phyloP scores from a whole-genome alignment of 2,113 vertebrate species.

The Lontra canadensis region DNA sequence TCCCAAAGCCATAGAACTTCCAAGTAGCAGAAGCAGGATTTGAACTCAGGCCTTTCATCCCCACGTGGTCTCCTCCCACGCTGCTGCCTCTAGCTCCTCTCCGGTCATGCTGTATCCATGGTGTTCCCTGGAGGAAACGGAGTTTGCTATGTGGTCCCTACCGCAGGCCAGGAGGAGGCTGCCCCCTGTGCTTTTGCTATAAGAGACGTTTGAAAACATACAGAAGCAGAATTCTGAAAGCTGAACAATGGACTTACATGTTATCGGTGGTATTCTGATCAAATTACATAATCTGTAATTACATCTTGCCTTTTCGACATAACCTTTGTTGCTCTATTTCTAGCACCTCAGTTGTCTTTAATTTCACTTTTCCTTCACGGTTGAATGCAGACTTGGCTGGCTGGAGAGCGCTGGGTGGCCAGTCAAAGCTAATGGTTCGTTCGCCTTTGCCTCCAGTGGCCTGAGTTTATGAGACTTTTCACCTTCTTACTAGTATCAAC shows the following conservation, averaged over 20 bases:
- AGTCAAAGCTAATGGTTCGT: not conserved
- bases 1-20: not conserved
- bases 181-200: not conserved
- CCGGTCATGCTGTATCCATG: not conserved
- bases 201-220: not conserved
- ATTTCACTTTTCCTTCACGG: not conserved
- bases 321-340: conserved; percentile 57
- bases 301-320: conserved; percentile 50
- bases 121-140: not conserved
- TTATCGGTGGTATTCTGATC: conserved; percentile 42
- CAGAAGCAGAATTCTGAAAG: not conserved
- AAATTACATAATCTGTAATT: conserved; percentile 61
- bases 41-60: not conserved
- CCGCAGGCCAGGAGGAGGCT: not conserved
- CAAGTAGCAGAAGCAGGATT: not conserved
- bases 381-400: not conserved
- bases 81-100: not conserved
- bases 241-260: not conserved
- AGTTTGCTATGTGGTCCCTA: not conserved
- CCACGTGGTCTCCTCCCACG: not conserved
- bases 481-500: not conserved
- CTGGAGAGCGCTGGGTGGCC: not conserved
- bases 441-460: not conserved
- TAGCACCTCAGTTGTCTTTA: not conserved
- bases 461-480: not conserved